Evolutionary conservation across 2,797 vertebrate species (phyloP), one percentile per base, ranked within the genome.

Genomic region (Sebastes reedi): DNA sequence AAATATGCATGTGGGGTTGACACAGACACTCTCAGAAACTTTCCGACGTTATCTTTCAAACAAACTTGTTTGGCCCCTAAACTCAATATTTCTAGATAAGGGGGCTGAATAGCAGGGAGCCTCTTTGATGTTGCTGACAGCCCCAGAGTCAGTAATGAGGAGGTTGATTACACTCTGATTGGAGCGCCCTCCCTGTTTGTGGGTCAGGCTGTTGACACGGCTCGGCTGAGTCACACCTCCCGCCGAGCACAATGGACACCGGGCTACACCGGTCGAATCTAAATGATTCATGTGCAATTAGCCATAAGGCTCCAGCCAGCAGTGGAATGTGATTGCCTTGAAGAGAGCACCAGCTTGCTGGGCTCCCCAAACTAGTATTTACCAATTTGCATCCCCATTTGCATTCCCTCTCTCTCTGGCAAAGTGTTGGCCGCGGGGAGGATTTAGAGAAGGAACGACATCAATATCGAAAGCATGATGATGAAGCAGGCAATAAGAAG

Each of bases 311-410:
- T 79, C 46, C 54, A 89, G 89, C 87, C 85, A 80, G 39, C 46
- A 90, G 88, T 67, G 80, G 77, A 60, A 73, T 55, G 80, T 74
- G 82, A 88, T 88, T 89, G 89, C 82, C 80, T 88, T 81, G 72
- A 84, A 85, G 81, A 88, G 83, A 83, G 66, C 4, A 90, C 76
- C 75, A 84, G 80, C 88, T 86, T 77, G 67, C 77, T 69, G 72
- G 83, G 64, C 75, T 86, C 78, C 75, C 56, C 64, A 81, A 87
- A 92, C 88, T 88, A 75, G 85, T 73, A 90, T 91, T 90, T 91
- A 89, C 72, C 84, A 85, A 90, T 93, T 90, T 90, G 88, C 88
- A 86, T 88, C 55, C 12, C 72, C 30, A 87, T 91, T 88, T 93
- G 83, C 86, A 90, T 91, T 89, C 64, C 72, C 67, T 46, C 79